Evolutionary conservation across 2,113 vertebrate genomes (phyloP).

Genomic region (Thalassoma bifasciatum): DNA sequence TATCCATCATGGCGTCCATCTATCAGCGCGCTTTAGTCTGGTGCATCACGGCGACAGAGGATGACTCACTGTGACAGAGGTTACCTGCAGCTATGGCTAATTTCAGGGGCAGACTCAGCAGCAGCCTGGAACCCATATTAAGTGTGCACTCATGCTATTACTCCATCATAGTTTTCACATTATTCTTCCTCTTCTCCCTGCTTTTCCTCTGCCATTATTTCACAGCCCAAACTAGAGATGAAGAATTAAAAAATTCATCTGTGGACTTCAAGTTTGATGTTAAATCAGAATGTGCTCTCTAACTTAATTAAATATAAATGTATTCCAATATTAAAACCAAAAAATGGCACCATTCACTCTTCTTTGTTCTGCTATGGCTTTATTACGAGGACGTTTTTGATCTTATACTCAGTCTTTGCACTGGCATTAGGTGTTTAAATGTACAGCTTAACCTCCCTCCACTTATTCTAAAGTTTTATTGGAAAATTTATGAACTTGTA

Average conservation of each 20-base stretch:
- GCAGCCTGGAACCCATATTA: conserved; percentile 41
- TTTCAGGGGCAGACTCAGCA: conserved; percentile 55
- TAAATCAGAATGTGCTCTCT: background rate
- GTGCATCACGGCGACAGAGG: conserved; percentile 51
- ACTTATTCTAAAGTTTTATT: too few relatives aligned
- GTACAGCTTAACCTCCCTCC: too few relatives aligned
- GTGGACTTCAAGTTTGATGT: background rate
- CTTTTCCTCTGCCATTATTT: background rate
- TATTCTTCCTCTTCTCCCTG: background rate
- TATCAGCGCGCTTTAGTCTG: conserved; percentile 47
- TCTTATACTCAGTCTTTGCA: too few relatives aligned
- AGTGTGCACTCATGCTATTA: conserved; percentile 16
- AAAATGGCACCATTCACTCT: background rate
- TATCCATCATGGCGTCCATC: conserved; percentile 50
- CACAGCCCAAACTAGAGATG: background rate
- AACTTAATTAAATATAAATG: background rate
- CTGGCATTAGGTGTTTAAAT: too few relatives aligned
- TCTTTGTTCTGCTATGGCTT: too few relatives aligned
- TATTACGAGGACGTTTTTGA: too few relatives aligned
- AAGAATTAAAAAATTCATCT: background rate
- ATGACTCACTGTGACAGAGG: conserved; percentile 60
- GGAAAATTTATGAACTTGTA: background rate
- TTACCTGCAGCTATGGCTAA: conserved; percentile 68
- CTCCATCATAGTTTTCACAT: conserved; percentile 10
- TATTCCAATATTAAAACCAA: background rate